phyloP scores from a whole-genome alignment of 1,140 invertebrate genomes.

The Odontomachus brunneus region DNA sequence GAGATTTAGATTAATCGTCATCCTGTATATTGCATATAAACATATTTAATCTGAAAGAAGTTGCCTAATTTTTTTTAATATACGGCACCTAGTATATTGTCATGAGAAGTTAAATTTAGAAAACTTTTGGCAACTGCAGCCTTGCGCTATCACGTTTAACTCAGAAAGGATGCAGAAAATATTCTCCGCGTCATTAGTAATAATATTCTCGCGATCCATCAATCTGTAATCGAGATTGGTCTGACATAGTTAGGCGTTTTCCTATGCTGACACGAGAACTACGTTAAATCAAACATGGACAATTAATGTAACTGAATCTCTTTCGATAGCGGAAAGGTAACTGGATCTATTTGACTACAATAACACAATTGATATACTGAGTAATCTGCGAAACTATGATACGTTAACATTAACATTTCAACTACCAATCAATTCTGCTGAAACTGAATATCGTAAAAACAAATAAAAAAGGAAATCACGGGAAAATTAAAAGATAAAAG shows the following conservation, averaged over 20 bases:
- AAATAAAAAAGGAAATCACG: too few species aligned
- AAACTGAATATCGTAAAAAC: not conserved
- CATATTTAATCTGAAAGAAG: too few species aligned
- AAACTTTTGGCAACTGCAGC: not conserved
- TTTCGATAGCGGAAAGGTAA: not conserved
- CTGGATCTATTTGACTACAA: constrained; percentile 1
- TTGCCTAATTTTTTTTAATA: too few species aligned
- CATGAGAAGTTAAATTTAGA: not conserved
- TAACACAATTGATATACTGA: not conserved
- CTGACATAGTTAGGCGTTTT: constrained; percentile 7
- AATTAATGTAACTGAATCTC: constrained; percentile 26
- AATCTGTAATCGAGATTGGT: constrained; percentile 12
- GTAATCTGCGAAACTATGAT: constrained; percentile 1
- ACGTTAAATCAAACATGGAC: constrained; percentile 6
- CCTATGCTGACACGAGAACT: not conserved
- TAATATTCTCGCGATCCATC: constrained; percentile 14
- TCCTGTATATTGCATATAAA: too few species aligned
- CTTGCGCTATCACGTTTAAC: too few species aligned
- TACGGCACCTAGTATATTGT: too few species aligned
- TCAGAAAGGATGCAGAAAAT: not conserved
- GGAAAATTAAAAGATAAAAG: too few species aligned
- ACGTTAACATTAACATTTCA: not conserved
- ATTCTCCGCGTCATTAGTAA: not conserved
- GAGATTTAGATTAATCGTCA: too few species aligned
- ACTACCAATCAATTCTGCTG: not conserved